Conservation (phyloP, 2,113 vertebrate genomes). For the Puma concolor region DNA sequence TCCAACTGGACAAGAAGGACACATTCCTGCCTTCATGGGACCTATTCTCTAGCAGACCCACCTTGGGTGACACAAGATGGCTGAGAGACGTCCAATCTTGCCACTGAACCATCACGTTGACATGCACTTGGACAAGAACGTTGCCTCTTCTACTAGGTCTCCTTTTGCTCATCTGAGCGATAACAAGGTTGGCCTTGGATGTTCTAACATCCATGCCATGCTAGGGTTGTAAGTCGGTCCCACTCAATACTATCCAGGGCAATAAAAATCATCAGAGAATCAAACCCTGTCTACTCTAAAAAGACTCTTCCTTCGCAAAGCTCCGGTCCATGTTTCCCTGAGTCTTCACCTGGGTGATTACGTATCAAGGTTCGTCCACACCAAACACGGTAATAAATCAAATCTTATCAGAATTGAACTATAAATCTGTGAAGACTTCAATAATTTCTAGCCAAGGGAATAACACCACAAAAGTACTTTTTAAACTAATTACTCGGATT, state of each 20-base stretch:
- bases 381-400: constrained; percentile 83
- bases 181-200: background rate
- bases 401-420: constrained; percentile 82
- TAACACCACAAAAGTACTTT: constrained; percentile 90
- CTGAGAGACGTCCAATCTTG: background rate
- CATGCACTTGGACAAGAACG: background rate
- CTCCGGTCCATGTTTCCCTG: background rate
- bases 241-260: fast-evolving
- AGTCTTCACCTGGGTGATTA: constrained; percentile 54
- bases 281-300: background rate
- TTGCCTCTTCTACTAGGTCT: too few relatives aligned
- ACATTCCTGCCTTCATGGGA: too few relatives aligned
- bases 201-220: background rate
- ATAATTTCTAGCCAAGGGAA: constrained; percentile 88
- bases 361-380: constrained; percentile 61
- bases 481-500: constrained; percentile 90
- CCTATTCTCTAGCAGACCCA: too few relatives aligned
- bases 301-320: background rate
- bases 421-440: constrained; percentile 84
- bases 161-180: background rate
- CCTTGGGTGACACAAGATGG: background rate
- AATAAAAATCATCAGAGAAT: background rate
- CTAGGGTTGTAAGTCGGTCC: background rate
- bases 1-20: background rate
- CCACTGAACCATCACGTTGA: fast-evolving